Base-by-base conservation (phyloP, 2,113 vertebrate species). In the Erythrocercus mccallii region DNA sequence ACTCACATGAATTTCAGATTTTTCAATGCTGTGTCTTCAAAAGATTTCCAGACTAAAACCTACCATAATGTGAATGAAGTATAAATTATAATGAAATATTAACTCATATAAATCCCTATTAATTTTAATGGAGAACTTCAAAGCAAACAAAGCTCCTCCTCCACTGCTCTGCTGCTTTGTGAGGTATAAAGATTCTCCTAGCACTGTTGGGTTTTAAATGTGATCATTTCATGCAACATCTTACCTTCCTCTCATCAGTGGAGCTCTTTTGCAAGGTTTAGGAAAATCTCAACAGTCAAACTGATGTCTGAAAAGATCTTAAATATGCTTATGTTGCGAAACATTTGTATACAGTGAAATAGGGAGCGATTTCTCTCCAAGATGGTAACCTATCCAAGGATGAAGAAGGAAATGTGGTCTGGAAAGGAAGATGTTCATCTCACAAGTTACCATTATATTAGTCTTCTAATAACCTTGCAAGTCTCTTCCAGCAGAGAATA, bases 21-120 rank as follows among this genome's bases (percentile, higher is more conserved):
- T 94, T 96, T 96, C 92, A 94, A 45, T 74, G 60, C 72, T 17
- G 6, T 56, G 31, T 74, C 83, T 96, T 96, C 81, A 96, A 92
- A 96, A 95, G 81, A 38, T 88, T 95, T 96, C 94, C 71, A 88
- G 65, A 78, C 19, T 85, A 86, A 93, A 95, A 88, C 37, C 47
- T 95, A 53, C 81, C 89, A 62, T 94, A 95, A 87, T 2, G 33
- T 92, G 90, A 95, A 88, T 5, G 15, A 93, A 81, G 40, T 65
- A 93, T 94, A 96, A 96, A 94, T 95, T 89, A 94, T 42, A 79
- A 94, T 87, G 86, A 93, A 95, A 91, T 73, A 85, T 64, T 96
- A 95, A 71, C 73, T 92, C 77, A 15, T 84, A 88, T 93, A 93
- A 92, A 92, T 89, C 50, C 70, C 58, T 93, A 50, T 95, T 97